phyloP scores from a whole-genome alignment of 2,888 invertebrate genomes.

The Diarsia mendica region DNA sequence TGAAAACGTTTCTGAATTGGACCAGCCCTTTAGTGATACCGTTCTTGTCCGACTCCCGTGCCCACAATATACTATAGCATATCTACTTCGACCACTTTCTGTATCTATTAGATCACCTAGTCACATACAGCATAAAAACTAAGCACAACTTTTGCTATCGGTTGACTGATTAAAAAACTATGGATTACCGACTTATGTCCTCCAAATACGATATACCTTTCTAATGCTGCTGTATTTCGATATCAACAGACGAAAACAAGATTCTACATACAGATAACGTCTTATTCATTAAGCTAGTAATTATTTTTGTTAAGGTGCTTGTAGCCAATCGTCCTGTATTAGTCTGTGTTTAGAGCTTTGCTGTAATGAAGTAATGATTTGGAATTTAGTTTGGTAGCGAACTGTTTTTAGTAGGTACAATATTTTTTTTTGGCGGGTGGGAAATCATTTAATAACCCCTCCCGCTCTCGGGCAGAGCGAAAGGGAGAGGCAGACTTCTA shows the following conservation, averaged over 20 bases:
- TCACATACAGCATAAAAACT: constrained; percentile 66
- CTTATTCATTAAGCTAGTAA: constrained; percentile 75
- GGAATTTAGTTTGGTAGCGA: constrained; percentile 6
- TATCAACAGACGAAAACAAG: constrained; percentile 71
- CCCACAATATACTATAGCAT: constrained; percentile 80
- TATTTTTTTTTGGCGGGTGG: no score
- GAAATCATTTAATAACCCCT: no score
- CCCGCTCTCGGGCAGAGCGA: no score
- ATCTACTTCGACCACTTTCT: constrained; percentile 72
- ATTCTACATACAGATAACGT: constrained; percentile 72
- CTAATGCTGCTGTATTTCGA: constrained; percentile 68
- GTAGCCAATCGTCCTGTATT: constrained; percentile 17
- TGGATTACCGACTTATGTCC: constrained; percentile 68
- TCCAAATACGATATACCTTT: constrained; percentile 73
- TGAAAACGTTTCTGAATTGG: constrained; percentile 60
- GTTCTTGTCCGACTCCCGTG: constrained; percentile 82
- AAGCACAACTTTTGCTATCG: constrained; percentile 65
- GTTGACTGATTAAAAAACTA: constrained; percentile 65
- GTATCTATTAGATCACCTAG: constrained; percentile 75
- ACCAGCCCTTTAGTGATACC: constrained; percentile 79
- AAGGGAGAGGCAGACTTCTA: no score
- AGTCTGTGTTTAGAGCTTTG: constrained; percentile 19
- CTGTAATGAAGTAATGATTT: constrained; percentile 17
- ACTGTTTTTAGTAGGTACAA: neutral
- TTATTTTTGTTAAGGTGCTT: constrained; percentile 68